These are phyloP conservation scores for Micrastur ruficollis DNA, from an alignment of 2,797 vertebrate species.

Conservation along the genomic window DNA sequence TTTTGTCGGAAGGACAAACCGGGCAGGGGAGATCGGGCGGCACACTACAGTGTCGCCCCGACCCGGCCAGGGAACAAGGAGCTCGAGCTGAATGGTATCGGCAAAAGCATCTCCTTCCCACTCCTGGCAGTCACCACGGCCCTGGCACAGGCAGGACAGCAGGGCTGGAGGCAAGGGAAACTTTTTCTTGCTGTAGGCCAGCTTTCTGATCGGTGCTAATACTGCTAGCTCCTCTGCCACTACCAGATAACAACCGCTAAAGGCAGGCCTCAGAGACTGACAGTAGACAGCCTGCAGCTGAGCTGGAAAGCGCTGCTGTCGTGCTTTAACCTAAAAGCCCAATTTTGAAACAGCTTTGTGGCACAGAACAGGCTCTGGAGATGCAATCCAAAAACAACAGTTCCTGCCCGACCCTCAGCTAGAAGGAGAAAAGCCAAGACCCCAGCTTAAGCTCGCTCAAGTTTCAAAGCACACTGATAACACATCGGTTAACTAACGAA, in stretches of 20 bases:
- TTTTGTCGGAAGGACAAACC: not conserved
- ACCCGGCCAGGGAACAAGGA: not conserved
- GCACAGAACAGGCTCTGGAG: not conserved
- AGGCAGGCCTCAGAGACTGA: not conserved
- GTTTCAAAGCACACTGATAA: not conserved
- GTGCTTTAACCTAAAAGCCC: not conserved
- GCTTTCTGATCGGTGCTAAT: not conserved
- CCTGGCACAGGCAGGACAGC: accelerated
- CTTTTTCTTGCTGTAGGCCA: not conserved
- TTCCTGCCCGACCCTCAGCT: not conserved
- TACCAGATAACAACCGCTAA: not conserved
- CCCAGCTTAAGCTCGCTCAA: accelerated
- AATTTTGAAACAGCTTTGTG: not conserved
- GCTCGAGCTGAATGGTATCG: not conserved
- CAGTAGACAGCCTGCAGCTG: not conserved
- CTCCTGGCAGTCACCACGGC: not conserved
- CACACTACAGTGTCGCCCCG: not conserved
- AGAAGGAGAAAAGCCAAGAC: not conserved
- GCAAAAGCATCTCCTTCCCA: not conserved
- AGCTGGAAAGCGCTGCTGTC: not conserved
- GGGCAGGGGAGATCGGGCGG: not conserved
- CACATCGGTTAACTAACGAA: accelerated
- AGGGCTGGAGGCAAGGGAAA: not conserved
- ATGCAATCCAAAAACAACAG: not conserved
- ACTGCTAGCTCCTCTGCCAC: not conserved